Percentiles rank a stretch among this genome's conserved stretches.
Evolutionary conservation across 2,888 invertebrate genomes (phyloP).

Genomic region (Acanthosepion esculentum): DNA sequence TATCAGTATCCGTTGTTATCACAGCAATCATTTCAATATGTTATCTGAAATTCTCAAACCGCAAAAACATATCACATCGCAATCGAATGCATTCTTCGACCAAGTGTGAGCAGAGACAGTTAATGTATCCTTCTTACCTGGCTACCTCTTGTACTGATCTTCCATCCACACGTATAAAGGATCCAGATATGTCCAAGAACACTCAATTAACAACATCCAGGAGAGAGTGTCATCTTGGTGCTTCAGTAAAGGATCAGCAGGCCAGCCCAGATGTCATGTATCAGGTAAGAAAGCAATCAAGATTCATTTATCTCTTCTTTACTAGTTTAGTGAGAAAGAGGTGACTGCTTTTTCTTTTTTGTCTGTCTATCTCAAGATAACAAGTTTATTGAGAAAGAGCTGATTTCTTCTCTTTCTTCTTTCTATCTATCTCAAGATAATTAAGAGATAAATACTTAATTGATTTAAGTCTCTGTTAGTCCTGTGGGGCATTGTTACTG

Average conservation of each 20-base stretch:
- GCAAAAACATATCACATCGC: not conserved
- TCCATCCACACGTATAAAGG: constrained; percentile 15
- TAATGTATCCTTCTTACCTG: not conserved
- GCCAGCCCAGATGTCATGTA: constrained; percentile 33
- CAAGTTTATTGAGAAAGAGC: too few relatives aligned
- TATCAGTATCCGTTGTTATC: not conserved
- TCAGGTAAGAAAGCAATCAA: not conserved
- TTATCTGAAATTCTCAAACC: not conserved
- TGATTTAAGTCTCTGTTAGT: too few relatives aligned
- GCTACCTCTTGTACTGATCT: not conserved
- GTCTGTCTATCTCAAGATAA: too few relatives aligned
- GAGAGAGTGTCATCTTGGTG: not conserved
- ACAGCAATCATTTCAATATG: not conserved
- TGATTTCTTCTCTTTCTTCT: too few relatives aligned
- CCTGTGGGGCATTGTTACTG: too few relatives aligned
- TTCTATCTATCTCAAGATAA: too few relatives aligned
- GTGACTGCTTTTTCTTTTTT: too few relatives aligned
- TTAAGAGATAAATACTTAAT: too few relatives aligned
- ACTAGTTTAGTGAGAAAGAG: too few relatives aligned
- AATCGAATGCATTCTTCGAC: not conserved
- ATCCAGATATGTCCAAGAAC: not conserved
- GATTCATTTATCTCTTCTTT: not conserved
- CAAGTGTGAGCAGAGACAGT: not conserved
- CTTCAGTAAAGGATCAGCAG: not conserved
- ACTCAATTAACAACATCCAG: not conserved